A percentile compares a stretch with the other conserved stretches of the same genome.
Evolutionary conservation across 2,888 invertebrate species (phyloP).

Genomic region (Peribatodes rhomboidaria): DNA sequence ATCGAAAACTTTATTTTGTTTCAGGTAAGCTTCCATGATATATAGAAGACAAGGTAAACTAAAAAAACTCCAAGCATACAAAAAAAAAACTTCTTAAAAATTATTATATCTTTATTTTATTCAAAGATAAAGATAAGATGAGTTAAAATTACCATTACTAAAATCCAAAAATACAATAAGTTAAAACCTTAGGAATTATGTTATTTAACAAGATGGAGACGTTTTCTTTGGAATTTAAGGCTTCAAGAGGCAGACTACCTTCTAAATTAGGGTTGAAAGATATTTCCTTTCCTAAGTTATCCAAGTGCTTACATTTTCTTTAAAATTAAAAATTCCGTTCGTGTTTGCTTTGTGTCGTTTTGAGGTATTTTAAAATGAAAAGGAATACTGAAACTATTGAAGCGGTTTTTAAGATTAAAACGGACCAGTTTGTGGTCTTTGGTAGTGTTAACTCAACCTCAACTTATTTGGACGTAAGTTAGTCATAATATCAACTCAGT

Average conservation of each 20-base stretch:
- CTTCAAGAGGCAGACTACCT: not conserved
- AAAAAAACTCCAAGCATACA: not conserved
- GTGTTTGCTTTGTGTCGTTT: conserved; percentile 4
- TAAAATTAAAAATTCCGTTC: not conserved
- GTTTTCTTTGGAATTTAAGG: not conserved
- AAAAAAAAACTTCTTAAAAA: not conserved
- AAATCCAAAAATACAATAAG: no score
- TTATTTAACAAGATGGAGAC: not conserved
- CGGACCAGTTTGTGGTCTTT: not conserved
- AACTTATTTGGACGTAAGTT: not conserved
- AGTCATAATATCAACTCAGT: conserved; percentile 13
- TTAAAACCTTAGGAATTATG: no score
- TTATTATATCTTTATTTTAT: no score
- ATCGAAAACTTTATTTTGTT: conserved; percentile 11
- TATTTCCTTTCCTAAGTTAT: not conserved
- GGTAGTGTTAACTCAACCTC: not conserved
- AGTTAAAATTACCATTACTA: no score
- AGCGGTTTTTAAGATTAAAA: not conserved
- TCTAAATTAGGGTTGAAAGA: not conserved
- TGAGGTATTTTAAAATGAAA: conserved; percentile 2
- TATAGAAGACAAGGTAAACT: conserved; percentile 3
- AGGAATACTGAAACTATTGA: not conserved
- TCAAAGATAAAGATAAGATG: no score
- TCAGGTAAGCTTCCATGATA: conserved; percentile 7
- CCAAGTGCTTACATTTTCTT: conserved; percentile 1